Base-by-base conservation (phyloP, 2,888 invertebrate genomes). In the Patella pellucida region DNA sequence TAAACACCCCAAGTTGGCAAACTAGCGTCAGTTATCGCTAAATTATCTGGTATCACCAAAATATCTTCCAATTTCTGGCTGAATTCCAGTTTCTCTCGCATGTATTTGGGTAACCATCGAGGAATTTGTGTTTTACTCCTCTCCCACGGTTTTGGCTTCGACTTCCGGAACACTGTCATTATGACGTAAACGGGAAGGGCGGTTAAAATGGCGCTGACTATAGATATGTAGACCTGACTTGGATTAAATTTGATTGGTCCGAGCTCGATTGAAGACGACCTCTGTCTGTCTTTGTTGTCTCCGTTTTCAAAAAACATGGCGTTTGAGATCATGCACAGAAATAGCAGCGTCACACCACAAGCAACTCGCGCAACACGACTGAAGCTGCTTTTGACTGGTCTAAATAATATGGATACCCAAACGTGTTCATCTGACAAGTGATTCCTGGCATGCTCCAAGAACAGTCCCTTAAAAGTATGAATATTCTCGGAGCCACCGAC, bases 291-390 rank as follows among this genome's bases (percentile, higher is more conserved):
- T 75, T 76, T 82, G 16, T 81, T 81, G 19, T 80, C 78, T 3
- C 75, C 77, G 5, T 74, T 70, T 23, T 74, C 70, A 75, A 83
- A 84, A 71, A 80, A 84, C 74, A 83, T 78, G 15, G 83, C 84
- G 72, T 83, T 84, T 14, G 82, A 74, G 7, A 84, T 84, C 84
- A 84, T 83, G 5, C 80, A 83, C 67, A 84, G 70, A 81, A 83
- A 82, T 14, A 84, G 70, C 69, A 84, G 83, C 11, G 81, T 72
- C 4, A 84, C 72, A 19, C 82, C 80, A 27, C 82, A 83, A 0
- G 83, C 77, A 4, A 82, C 81, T 19, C 84, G 75, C 70, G 83
- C 83, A 15, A 78, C 76, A 52, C 84, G 74, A 4, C 82, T 82
- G 62, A 82, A 84, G 70, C 79, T 79, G 68, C 84, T 84, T 56